Evolutionary conservation across 2,797 vertebrate genomes (phyloP).

Genomic region (Dendrocincla tyrannina): DNA sequence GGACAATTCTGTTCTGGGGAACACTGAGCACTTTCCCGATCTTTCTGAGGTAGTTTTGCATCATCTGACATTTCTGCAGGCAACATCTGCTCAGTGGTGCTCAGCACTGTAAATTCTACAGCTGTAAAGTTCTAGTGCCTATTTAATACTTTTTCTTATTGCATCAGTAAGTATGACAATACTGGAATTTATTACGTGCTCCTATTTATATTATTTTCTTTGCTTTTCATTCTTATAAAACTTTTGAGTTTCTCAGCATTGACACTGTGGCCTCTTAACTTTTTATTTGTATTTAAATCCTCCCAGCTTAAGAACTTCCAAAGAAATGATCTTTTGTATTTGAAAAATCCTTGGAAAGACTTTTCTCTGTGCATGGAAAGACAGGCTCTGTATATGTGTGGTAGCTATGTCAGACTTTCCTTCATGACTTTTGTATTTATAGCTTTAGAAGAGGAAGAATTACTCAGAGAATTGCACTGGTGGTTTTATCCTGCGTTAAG

Average conservation of each 20-base stretch:
- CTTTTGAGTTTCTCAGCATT: not conserved
- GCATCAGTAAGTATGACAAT: not conserved
- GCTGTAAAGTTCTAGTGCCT: not conserved
- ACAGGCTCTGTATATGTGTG: not conserved
- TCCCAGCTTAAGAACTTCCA: not conserved
- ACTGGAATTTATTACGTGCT: not conserved
- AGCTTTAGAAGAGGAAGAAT: not conserved
- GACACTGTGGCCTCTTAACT: not conserved
- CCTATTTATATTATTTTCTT: not conserved
- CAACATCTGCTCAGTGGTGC: not conserved
- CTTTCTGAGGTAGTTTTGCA: not conserved
- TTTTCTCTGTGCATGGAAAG: not conserved
- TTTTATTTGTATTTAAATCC: not conserved
- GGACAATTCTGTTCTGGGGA: not conserved
- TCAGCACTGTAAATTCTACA: conserved; percentile 13
- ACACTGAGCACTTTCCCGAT: not conserved
- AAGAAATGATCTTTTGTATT: not conserved
- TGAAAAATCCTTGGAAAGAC: not conserved
- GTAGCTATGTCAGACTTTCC: not conserved
- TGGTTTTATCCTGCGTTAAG: not conserved
- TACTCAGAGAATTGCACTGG: not conserved
- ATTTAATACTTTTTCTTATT: not conserved
- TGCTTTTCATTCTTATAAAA: not conserved
- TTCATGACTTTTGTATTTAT: not conserved
- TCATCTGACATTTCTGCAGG: conserved; percentile 28